A percentile compares a stretch with the other conserved stretches of the same genome.
Evolutionary conservation across 30 jellyfish, hydroid and myxozoan species (phyloP).

Genomic region (Sanderia malayensis): DNA sequence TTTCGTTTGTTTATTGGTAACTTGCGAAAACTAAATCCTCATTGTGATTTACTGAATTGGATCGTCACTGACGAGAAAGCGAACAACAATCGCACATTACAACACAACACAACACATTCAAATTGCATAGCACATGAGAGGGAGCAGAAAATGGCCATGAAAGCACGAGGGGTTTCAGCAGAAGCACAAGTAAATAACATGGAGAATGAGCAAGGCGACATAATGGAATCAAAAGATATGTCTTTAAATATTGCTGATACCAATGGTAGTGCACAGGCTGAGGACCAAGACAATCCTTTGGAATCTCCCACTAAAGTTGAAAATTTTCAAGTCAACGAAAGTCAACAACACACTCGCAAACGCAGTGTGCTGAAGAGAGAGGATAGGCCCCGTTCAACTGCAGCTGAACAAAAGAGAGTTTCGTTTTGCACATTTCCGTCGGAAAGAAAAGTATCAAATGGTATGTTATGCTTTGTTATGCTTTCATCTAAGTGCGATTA

Average conservation of each 20-base stretch:
- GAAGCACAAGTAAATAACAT: neutral
- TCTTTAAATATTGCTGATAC: neutral
- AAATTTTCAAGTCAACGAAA: neutral
- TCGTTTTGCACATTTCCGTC: constrained; percentile 88
- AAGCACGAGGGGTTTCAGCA: neutral
- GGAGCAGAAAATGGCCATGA: neutral
- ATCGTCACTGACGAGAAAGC: neutral
- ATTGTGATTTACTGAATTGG: neutral
- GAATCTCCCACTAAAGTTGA: neutral
- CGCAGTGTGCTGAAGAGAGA: constrained; percentile 77
- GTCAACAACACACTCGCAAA: constrained; percentile 66
- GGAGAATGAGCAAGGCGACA: neutral
- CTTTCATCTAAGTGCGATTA: no score
- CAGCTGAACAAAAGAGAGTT: constrained; percentile 74
- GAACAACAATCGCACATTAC: neutral
- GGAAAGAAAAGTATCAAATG: constrained; percentile 82
- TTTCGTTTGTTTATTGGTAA: neutral
- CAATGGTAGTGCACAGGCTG: neutral
- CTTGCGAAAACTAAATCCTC: neutral
- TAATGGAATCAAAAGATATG: neutral
- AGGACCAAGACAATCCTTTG: neutral
- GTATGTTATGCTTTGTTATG: constrained; percentile 59
- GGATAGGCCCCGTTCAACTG: constrained; percentile 48
- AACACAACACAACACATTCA: no score
- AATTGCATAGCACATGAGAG: no score